Base-by-base conservation (phyloP, 2,888 invertebrate genomes). In the Eupithecia subfuscata region DNA sequence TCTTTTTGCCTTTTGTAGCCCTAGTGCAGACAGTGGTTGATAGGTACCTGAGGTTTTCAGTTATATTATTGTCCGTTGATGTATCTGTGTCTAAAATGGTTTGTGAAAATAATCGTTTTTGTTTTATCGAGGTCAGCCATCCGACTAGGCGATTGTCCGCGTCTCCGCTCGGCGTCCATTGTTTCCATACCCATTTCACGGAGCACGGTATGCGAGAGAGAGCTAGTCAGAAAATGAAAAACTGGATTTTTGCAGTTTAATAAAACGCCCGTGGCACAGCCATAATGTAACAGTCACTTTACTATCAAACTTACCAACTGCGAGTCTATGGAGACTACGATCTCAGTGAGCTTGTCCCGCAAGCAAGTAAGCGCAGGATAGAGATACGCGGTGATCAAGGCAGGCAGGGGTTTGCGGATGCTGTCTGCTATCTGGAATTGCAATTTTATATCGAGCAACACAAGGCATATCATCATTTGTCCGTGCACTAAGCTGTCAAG, bases 311-410 rank as follows among this genome's bases (percentile, higher is more conserved):
- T 45, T 22, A 68, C 68, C 68, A 68, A 43, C 43, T 40, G 43
- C 7, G 95, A 96, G 89, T 97, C 96, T n/a, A 97, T 96, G 0
- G 97, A 97, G 0, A 86, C 87, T 2, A 97, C 96, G 63, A 97
- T 95, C 89, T 97, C 97, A 18, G 92, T 95, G 69, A 96, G 86
- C 2, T 87, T 83, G 0, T 84, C 80, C 0, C 97, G 94, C 1
- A 97, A 80, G 9, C 96, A 72, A 0, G 90, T 86, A 73, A 97
- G 81, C 0, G 95, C 95, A 0, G 97, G 97, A 82, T 96, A 94
- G 37, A 97, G 88, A 83, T 96, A 97, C 1, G 92, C 90, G 3
- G 93, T 90, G 79, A 97, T 96, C 2, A 95, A 86, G 0, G 75
- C 80, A 0, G 89, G 89, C 0, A 95, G 84, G 0, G 96, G 86